Percentiles rank a stretch among this genome's conserved stretches.
phyloP scores from a whole-genome alignment of 2,113 vertebrate species.

The Brachyhypopomus occidentalis region DNA sequence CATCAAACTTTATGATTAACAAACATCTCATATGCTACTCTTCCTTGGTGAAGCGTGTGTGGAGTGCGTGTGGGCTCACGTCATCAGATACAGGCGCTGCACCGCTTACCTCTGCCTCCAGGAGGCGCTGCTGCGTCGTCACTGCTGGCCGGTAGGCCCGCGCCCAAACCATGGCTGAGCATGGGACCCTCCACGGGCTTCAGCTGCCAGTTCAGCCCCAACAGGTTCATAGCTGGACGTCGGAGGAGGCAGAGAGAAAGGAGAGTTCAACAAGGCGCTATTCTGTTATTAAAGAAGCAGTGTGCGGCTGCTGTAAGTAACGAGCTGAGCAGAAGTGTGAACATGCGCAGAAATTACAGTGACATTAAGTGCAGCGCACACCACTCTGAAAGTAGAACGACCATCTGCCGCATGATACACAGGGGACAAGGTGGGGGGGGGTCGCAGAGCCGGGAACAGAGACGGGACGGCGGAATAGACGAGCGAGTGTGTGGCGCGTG shows the following conservation, averaged over 20 bases:
- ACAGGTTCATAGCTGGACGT: slow-evolving; percentile 90
- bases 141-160: slow-evolving; percentile 83
- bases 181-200: slow-evolving; percentile 90
- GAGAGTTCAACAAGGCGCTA: neutral
- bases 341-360: no score
- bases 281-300: neutral
- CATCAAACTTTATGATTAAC: neutral
- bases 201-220: slow-evolving; percentile 97
- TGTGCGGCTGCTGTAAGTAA: no score
- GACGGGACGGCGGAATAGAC: no score
- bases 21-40: neutral
- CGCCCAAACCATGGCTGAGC: slow-evolving; percentile 91
- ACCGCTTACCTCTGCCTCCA: slow-evolving; percentile 92
- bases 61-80: neutral
- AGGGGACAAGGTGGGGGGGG: no score
- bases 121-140: slow-evolving; percentile 90
- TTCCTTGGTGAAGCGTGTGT: neutral
- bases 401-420: no score
- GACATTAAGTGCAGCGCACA: no score
- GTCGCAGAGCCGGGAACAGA: no score
- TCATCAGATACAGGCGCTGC: slow-evolving; percentile 12
- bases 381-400: no score
- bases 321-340: no score
- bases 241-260: slow-evolving; percentile 5
- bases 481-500: no score